Base-by-base conservation (phyloP, 2,113 vertebrate genomes). In the Prietella phreatophila region DNA sequence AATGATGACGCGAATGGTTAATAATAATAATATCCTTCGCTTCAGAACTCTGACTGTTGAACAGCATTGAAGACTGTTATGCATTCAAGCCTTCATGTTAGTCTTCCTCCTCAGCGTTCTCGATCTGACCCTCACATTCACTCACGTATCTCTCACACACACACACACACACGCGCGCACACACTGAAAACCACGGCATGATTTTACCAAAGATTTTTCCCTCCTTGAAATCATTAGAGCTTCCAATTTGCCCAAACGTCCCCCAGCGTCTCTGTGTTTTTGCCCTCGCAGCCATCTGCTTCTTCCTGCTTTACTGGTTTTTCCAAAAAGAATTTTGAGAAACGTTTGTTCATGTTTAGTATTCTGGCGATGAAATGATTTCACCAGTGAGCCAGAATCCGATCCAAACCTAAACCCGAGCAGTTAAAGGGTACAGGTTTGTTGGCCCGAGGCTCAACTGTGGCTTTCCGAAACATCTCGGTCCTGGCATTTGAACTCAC, bases 11-110 rank as follows among this genome's bases (percentile, higher is more conserved):
- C 53, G 17, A 71, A 27, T 22, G 79, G 73, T 73, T 79, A 65
- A 42, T 58, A 88, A 42, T 67, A 88, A 75, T 60, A 75, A 87
- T 82, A 56, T 75, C 42, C 86, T 33, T 9, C 27, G 80, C 55
- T 83, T 83, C 80, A 47, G 15, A 60, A 15, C 67, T 39, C 56
- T 42, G 80, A 75, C 67, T 73, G 86, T 87, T 82, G 80, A 61
- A 82, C 55, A 83, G 80, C 53, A 33, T 30, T 73, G 80, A 50
- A 87, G 42, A n/a, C 78, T 87, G 50, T 73, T 87, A 22, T 63
- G 17, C 33, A 79, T 82, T 71, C 79, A 53, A 85, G 33, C 83
- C 80, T 85, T 88, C 85, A 6, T 83, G 47, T 20, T 88, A 86
- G 89, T 89, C 83, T 84, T 80, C 82, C 87, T 84, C 82, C 53